Base-by-base conservation (phyloP, 2,113 vertebrate genomes). In the Hypomesus transpacificus region DNA sequence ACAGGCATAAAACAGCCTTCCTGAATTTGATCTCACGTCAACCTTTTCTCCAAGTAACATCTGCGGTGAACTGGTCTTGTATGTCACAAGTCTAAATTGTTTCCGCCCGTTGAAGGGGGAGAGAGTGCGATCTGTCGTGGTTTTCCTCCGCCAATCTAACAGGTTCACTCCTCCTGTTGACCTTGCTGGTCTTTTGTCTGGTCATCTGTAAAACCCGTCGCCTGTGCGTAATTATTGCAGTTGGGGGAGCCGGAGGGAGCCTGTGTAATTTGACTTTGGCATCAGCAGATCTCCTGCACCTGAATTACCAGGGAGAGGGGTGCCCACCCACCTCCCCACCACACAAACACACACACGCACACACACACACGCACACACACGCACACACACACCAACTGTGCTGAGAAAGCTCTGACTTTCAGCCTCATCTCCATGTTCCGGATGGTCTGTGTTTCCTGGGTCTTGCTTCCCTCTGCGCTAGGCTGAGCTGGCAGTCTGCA, bases 211-310 rank as follows among this genome's bases (percentile, higher is more conserved):
- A 46, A 46, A 46, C 39, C 2, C 9, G 65, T 16, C 4, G 46
- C 22, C 39, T 24, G 21, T 52, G 62, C 39, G 18, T 20, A 66
- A 58, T 14, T 66, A 64, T 54, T 66, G 73, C 28, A 34, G 34
- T 64, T 9, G 2, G 64, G 14, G 18, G n/a, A 50, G 31, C 9
- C 2, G 26, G 17, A 16, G 28, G 58, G 13, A 5, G 16, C 20
- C 16, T n/a, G 3, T 52, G 61, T 31, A 58, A 31, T 59, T 20
- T 64, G 71, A 71, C 63, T 72, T 66, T 81, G 65, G 74, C 72
- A 22, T 75, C 81, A 73, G 26, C 20, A 72, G 18, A 72, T 34
- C 24, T 31, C 9, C 20, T 60, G 53, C 70, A 16, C 57, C 21
- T 59, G 57, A 59, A 59, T 20, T 22, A 59, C 3, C 20, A 59